A percentile compares a stretch with the other conserved stretches of the same genome.
These are phyloP conservation scores for Ageneiosus marmoratus DNA, from an alignment of 2,113 vertebrate species.

Conservation along the genomic window DNA sequence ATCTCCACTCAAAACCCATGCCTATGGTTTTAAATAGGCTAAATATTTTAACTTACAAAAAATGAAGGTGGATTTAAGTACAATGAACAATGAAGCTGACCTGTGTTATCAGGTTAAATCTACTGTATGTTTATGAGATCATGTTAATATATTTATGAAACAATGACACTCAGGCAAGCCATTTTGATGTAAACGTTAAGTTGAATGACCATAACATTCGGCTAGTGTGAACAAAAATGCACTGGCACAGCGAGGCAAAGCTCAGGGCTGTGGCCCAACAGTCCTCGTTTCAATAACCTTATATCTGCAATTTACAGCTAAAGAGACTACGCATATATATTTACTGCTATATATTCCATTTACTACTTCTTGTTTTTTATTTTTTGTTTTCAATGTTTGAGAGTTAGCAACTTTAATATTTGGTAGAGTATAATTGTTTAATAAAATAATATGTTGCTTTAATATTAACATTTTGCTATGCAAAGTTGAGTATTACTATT, in stretches of 20 bases:
- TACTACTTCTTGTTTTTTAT: not conserved
- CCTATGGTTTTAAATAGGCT: not conserved
- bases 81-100: constrained; percentile 50
- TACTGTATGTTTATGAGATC: constrained; percentile 24
- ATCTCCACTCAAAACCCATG: not conserved
- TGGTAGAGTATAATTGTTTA: not conserved
- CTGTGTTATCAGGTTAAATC: constrained; percentile 40
- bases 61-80: constrained; percentile 59
- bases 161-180: constrained; percentile 58
- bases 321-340: not conserved
- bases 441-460: not conserved
- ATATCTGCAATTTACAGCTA: not conserved
- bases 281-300: not conserved
- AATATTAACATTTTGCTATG: not conserved
- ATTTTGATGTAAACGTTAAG: constrained; percentile 8
- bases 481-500: constrained; percentile 18
- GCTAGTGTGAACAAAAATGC: constrained; percentile 3
- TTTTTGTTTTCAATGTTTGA: not conserved
- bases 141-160: constrained; percentile 59
- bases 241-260: constrained; percentile 1
- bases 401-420: not conserved
- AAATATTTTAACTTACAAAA: not conserved
- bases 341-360: not conserved
- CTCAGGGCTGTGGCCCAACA: not conserved
- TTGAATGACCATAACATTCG: not conserved